phyloP scores from a whole-genome alignment of 2,797 vertebrate genomes.

The Propithecus deckenii region DNA sequence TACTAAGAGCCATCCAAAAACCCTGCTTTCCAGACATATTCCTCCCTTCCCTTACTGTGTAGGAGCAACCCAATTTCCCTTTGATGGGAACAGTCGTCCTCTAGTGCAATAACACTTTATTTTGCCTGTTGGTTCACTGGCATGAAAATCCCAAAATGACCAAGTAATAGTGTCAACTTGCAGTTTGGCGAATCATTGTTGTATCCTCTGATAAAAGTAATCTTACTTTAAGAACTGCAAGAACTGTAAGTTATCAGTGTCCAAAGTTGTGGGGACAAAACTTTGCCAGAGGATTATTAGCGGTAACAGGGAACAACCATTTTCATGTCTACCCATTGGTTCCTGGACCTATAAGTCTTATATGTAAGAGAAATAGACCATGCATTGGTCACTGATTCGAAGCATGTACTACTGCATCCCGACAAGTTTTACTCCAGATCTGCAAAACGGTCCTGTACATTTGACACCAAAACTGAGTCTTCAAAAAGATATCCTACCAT shows the following conservation, averaged over 20 bases:
- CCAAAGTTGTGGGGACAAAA: neutral
- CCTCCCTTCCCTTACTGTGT: neutral
- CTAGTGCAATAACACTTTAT: neutral
- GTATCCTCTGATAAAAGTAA: neutral
- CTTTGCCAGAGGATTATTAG: neutral
- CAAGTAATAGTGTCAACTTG: neutral
- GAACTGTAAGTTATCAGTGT: neutral
- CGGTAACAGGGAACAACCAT: neutral
- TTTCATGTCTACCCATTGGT: neutral
- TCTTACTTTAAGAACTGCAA: neutral
- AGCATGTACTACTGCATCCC: neutral
- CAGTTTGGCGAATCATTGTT: neutral
- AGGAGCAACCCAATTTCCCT: neutral
- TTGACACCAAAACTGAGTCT: neutral
- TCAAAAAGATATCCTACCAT: neutral
- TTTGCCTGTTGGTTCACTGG: neutral
- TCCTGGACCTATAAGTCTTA: neutral
- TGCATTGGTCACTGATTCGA: neutral
- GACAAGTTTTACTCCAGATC: neutral
- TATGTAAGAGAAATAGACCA: neutral
- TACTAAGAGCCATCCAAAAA: neutral
- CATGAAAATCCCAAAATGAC: neutral
- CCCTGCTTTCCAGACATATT: neutral
- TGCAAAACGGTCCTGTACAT: neutral
- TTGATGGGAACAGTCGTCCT: neutral